Conservation (phyloP, 2,888 invertebrate genomes). For the Halocaridina rubra region DNA sequence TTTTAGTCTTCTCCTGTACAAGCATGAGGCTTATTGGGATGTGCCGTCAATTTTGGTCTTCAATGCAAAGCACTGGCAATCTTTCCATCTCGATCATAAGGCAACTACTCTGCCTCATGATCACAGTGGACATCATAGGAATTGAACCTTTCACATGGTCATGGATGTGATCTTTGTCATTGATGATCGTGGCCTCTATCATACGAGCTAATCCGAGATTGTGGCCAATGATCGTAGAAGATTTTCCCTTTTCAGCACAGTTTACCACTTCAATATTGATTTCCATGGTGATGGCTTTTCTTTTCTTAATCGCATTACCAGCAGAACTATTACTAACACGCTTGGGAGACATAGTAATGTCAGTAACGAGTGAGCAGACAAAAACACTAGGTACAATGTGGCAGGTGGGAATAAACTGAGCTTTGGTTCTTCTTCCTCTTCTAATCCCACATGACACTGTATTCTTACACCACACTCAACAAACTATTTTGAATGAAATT, state of each 20-base stretch:
- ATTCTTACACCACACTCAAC: too few species aligned
- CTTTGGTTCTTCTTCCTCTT: too few species aligned
- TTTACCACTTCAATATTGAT: background rate
- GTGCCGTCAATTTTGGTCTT: background rate
- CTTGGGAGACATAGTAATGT: too few species aligned
- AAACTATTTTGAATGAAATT: too few species aligned
- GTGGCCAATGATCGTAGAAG: background rate
- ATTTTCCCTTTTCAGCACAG: background rate
- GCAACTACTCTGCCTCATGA: background rate
- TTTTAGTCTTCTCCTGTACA: background rate
- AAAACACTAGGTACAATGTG: too few species aligned
- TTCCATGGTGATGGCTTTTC: background rate
- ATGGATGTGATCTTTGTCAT: background rate
- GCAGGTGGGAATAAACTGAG: too few species aligned
- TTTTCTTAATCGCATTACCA: slow-evolving; percentile 1
- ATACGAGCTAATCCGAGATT: background rate
- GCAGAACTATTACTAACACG: background rate
- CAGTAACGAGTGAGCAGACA: too few species aligned
- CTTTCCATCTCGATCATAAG: background rate
- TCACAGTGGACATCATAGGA: background rate
- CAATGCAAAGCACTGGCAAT: background rate
- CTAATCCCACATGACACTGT: too few species aligned
- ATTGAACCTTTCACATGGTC: background rate
- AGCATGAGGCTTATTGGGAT: background rate
- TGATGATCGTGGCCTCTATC: background rate